Evolutionary conservation across 2,888 invertebrate genomes (phyloP), one percentile per base, ranked within the genome.

Genomic region (Tenthredo amoena): DNA sequence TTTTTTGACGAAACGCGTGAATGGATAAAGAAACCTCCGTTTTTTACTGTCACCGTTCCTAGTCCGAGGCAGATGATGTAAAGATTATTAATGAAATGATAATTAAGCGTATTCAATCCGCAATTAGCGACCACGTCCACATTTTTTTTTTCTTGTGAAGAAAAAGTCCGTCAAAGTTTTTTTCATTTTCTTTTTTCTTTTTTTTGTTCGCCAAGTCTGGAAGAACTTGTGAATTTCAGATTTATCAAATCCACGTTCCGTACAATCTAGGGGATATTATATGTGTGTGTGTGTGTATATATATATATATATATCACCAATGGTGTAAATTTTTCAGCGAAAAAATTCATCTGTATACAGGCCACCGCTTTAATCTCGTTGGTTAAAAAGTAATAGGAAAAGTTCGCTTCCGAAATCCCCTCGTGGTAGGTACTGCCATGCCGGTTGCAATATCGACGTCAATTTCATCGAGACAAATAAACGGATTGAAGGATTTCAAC

Each of bases 1-100:
- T 77, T 77, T 77, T 77, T 77, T 77, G 76, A 77, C 7, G 40
- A 72, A 43, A 12, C n/a, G 72, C 10, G 40, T 74, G 37, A 71
- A 71, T 71, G 12, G 12, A 74, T 40, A 43, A 74, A 74, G 43
- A 43, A 40, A 37, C 34, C 76, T 77, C 50, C 76, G 76, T 40
- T 74, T 43, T 74, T 5, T 26, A 74, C 40, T 74, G 40, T n/a
- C 37, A 7, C n/a, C 40, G 72, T 74, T 74, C 72, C 72, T 74
- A 74, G 72, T 74, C 72, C 72, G 72, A 74, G 43, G n/a, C 72
- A 43, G 72, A 74, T n/a, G 21, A 43, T 12, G 18, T n/a, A 74
- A 43, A 21, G 9, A 74, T 43, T 74, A 12, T 9, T 74, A 43
- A 43, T 43, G 26, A 43, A 43, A 21, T 37, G 0, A 74, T 74